A percentile compares a stretch with the other conserved stretches of the same genome.
Conservation (phyloP, 1,140 invertebrate species). For the Harpegnathos saltator region DNA sequence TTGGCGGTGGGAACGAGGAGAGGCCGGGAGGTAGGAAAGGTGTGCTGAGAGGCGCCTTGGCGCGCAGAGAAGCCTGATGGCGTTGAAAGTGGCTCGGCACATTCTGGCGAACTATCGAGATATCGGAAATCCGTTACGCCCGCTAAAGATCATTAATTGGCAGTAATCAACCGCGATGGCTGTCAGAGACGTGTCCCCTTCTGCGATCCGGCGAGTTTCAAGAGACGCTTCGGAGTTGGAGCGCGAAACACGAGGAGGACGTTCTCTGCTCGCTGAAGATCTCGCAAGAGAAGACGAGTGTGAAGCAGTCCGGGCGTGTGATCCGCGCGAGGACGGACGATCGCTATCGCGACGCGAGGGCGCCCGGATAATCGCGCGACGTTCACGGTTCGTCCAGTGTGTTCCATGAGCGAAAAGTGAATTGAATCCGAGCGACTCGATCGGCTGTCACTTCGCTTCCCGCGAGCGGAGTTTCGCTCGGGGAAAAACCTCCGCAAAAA, state of each 20-base stretch:
- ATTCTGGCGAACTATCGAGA: constrained; percentile 70
- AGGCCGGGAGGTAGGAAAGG: too few relatives aligned
- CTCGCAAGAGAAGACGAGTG: background rate
- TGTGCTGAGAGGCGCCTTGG: constrained; percentile 41
- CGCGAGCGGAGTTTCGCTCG: too few relatives aligned
- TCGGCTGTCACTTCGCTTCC: too few relatives aligned
- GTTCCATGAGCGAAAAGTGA: too few relatives aligned
- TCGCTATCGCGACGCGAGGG: background rate
- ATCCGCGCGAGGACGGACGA: too few relatives aligned
- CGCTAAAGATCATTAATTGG: constrained; percentile 70
- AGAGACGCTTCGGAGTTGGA: constrained; percentile 18
- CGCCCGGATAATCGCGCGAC: background rate
- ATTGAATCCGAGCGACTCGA: too few relatives aligned
- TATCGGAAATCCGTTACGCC: constrained; percentile 75
- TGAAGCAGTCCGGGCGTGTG: background rate
- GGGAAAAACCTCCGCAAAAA: too few relatives aligned
- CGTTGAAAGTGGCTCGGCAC: constrained; percentile 55
- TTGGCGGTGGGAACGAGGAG: too few relatives aligned
- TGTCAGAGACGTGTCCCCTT: constrained; percentile 10
- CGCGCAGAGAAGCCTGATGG: constrained; percentile 47
- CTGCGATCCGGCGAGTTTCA: constrained; percentile 6
- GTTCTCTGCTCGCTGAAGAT: background rate
- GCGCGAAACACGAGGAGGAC: background rate
- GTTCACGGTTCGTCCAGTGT: too few relatives aligned
- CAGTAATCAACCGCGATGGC: constrained; percentile 63